Conservation (phyloP, 2,888 invertebrate species). For the Lithophane socia region DNA sequence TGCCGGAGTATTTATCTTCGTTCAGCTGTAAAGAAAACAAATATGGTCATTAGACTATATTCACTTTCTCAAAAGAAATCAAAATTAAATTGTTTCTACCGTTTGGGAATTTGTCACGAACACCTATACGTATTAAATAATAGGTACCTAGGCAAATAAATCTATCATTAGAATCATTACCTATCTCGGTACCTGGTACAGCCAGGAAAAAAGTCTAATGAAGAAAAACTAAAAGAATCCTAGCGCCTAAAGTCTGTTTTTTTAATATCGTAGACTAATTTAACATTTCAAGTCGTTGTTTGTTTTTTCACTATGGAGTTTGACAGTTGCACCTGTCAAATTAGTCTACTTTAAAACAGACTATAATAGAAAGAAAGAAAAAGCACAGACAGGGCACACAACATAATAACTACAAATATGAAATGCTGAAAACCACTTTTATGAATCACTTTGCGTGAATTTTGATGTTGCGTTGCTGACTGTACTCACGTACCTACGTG, state of each 20-base stretch:
- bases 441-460: neutral
- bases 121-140: neutral
- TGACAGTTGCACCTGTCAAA: no score
- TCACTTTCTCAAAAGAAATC: neutral
- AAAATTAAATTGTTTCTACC: neutral
- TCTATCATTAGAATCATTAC: neutral
- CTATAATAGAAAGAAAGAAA: no score
- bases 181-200: neutral
- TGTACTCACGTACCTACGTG: neutral
- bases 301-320: no score
- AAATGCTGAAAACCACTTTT: neutral
- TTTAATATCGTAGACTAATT: no score
- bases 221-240: neutral
- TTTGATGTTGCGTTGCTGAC: neutral
- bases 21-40: constrained; percentile 28
- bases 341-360: no score
- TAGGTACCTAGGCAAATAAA: neutral
- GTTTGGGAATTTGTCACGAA: neutral
- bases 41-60: neutral
- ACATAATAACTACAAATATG: no score
- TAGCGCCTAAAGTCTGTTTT: neutral
- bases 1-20: neutral
- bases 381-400: neutral
- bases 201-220: neutral
- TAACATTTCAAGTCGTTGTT: no score